Percentiles rank a stretch among this genome's conserved stretches.
phyloP scores from a whole-genome alignment of 2,113 vertebrate genomes.

The Sebastes fasciatus region DNA sequence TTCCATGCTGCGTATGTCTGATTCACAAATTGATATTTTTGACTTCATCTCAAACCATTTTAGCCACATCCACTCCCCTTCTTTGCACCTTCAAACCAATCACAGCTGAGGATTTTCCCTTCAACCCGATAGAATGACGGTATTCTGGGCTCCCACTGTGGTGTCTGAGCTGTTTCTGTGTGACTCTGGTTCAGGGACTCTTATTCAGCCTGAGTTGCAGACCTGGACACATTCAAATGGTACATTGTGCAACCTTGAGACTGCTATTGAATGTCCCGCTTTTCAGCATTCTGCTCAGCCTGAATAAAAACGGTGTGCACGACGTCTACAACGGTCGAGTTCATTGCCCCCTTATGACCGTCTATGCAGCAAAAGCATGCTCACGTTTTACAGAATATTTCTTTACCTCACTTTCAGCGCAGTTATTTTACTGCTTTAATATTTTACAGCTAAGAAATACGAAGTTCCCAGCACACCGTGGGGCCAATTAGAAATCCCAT shows the following conservation, averaged over 20 bases:
- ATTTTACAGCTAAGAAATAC: slow-evolving; percentile 23
- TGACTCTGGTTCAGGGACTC: slow-evolving; percentile 70
- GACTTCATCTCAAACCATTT: slow-evolving; percentile 30
- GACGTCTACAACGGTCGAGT: slow-evolving; percentile 30
- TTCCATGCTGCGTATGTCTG: slow-evolving; percentile 67
- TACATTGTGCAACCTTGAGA: slow-evolving; percentile 67
- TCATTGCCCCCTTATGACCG: slow-evolving; percentile 15
- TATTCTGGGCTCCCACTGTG: slow-evolving; percentile 32
- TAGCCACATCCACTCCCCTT: not conserved
- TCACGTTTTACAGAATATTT: not conserved
- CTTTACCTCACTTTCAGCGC: slow-evolving; percentile 3
- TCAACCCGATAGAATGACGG: slow-evolving; percentile 42
- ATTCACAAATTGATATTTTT: slow-evolving; percentile 39
- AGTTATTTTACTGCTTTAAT: slow-evolving; percentile 14
- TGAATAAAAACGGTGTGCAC: slow-evolving; percentile 33
- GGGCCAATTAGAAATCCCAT: slow-evolving; percentile 76
- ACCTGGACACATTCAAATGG: slow-evolving; percentile 64
- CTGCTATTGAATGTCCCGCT: slow-evolving; percentile 63
- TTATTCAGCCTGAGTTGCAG: slow-evolving; percentile 65
- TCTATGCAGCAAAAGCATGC: slow-evolving; percentile 14
- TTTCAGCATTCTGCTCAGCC: slow-evolving; percentile 59
- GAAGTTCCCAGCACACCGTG: slow-evolving; percentile 36
- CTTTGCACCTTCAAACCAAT: slow-evolving; percentile 41
- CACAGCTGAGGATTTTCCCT: slow-evolving; percentile 32
- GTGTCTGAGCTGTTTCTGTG: slow-evolving; percentile 55